Evolutionary conservation across 1,140 invertebrate genomes (phyloP).

Genomic region (Maniola jurtina): DNA sequence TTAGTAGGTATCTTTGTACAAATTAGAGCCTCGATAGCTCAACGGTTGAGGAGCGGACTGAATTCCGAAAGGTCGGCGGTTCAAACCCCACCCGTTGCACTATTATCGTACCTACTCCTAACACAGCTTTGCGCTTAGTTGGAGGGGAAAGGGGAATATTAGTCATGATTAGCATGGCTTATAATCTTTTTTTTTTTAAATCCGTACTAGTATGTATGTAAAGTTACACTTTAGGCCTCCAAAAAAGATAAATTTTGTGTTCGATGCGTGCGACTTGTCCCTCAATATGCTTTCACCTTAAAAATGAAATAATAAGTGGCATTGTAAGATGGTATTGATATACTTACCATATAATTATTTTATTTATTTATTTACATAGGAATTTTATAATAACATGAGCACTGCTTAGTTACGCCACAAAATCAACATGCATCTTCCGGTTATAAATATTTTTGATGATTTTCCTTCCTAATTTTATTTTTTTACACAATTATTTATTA

Average conservation of each 20-base stretch:
- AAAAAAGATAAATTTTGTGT: background rate
- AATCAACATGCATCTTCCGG: slow-evolving; percentile 40
- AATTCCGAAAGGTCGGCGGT: too few species aligned
- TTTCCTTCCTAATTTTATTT: slow-evolving; percentile 42
- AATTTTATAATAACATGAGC: slow-evolving; percentile 52
- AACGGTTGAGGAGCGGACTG: too few species aligned
- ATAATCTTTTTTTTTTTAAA: too few species aligned
- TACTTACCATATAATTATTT: slow-evolving; percentile 30
- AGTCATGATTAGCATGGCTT: too few species aligned
- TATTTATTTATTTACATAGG: slow-evolving; percentile 58
- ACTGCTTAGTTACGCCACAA: slow-evolving; percentile 40
- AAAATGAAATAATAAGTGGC: slow-evolving; percentile 2
- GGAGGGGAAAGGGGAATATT: too few species aligned
- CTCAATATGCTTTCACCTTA: background rate
- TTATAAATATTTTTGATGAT: slow-evolving; percentile 48
- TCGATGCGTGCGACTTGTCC: background rate
- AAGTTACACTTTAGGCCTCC: too few species aligned
- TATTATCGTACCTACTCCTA: too few species aligned
- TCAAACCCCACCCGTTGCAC: too few species aligned
- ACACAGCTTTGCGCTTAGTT: too few species aligned
- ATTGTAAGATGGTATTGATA: slow-evolving; percentile 15
- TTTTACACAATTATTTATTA: slow-evolving; percentile 66
- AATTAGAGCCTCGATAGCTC: too few species aligned
- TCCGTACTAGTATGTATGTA: too few species aligned
- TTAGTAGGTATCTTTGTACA: too few species aligned